Conservation (phyloP, 2,113 vertebrate species). For the Alligator sinensis region DNA sequence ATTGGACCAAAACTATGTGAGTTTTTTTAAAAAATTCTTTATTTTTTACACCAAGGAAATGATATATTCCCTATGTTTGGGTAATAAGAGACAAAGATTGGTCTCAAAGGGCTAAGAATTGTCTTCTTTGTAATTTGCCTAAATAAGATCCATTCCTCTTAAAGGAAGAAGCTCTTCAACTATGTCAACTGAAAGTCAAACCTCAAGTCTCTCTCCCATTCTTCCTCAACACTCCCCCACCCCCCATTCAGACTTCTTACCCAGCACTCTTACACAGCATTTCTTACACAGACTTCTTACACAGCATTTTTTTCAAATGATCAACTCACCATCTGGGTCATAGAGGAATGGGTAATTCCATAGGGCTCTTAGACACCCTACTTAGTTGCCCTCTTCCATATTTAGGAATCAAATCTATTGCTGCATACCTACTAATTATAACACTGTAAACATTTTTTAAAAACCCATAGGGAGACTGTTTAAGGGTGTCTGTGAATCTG, state of each 20-base stretch:
- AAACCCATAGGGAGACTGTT: too few species aligned
- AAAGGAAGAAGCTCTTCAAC: background rate
- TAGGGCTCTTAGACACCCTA: background rate
- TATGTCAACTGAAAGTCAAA: background rate
- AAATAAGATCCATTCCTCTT: background rate
- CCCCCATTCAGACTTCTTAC: background rate
- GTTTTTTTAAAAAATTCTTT: background rate
- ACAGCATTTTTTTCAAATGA: too few species aligned
- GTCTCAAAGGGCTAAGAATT: background rate
- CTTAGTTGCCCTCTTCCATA: background rate
- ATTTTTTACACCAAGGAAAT: background rate
- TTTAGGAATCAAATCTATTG: background rate
- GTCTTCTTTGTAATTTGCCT: background rate
- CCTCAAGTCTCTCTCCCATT: background rate
- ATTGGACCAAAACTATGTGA: background rate
- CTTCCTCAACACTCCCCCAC: too few species aligned
- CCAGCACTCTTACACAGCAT: background rate
- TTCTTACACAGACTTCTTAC: background rate
- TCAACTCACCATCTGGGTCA: background rate
- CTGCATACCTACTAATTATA: background rate
- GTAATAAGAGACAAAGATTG: background rate
- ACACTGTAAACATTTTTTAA: too few species aligned
- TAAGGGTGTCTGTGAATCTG: too few species aligned
- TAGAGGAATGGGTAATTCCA: background rate
- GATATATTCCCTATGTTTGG: background rate